Evolutionary conservation across 1,140 invertebrate genomes (phyloP).

Genomic region (Sesamia nonagrioides): DNA sequence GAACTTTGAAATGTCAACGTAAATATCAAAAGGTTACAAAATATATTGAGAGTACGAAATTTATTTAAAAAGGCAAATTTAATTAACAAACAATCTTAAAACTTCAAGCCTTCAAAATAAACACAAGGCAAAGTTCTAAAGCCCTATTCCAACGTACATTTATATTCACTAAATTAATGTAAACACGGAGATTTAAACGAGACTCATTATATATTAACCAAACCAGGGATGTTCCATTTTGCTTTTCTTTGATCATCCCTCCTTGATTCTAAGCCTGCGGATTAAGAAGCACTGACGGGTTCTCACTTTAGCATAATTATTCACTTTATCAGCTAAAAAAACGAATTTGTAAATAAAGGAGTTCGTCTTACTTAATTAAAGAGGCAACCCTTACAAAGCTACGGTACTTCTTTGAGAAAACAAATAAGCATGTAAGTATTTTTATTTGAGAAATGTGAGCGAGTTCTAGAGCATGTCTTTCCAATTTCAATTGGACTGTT

Average conservation of each 20-base stretch:
- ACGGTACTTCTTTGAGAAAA: neutral
- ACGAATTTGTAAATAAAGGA: slow-evolving; percentile 65
- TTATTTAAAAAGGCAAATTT: slow-evolving; percentile 8
- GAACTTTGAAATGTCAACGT: neutral
- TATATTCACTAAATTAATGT: slow-evolving; percentile 79
- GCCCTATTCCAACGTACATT: slow-evolving; percentile 56
- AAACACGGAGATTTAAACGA: slow-evolving; percentile 73
- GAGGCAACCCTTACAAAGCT: slow-evolving; percentile 7
- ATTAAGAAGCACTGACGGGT: slow-evolving; percentile 73
- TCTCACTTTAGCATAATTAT: slow-evolving; percentile 81
- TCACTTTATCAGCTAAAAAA: slow-evolving; percentile 73
- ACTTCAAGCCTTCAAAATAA: slow-evolving; percentile 41
- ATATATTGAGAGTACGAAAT: neutral
- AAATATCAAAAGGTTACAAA: too few species aligned
- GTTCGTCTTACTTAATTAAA: slow-evolving; percentile 54
- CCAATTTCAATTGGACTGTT: neutral
- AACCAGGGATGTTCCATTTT: slow-evolving; percentile 73
- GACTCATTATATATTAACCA: slow-evolving; percentile 83
- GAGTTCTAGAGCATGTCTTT: neutral
- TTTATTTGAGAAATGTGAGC: neutral
- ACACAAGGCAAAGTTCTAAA: slow-evolving; percentile 40
- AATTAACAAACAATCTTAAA: slow-evolving; percentile 35
- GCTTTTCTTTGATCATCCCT: slow-evolving; percentile 79
- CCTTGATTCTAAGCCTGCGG: slow-evolving; percentile 67
- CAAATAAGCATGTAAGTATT: neutral